Evolutionary conservation across 2,888 invertebrate genomes (phyloP).

Genomic region (Cecidostiba fungosa): DNA sequence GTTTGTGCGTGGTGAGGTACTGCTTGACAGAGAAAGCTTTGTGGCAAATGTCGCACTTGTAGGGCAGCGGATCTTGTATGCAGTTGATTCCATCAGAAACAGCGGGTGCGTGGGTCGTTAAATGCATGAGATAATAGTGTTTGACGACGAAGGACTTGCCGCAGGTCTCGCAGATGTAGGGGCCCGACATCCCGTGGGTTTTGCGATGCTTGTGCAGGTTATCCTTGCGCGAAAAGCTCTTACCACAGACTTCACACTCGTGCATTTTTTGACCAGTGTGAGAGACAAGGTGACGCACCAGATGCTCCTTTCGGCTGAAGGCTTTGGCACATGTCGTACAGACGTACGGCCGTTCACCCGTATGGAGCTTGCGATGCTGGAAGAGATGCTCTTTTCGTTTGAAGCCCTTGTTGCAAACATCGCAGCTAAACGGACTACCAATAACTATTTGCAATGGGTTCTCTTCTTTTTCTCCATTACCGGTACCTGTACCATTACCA

Average conservation of each 20-base stretch:
- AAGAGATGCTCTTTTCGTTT: constrained; percentile 87
- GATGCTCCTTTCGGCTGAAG: constrained; percentile 86
- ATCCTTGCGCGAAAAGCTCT: constrained; percentile 83
- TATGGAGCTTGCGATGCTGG: constrained; percentile 86
- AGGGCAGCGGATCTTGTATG: constrained; percentile 78
- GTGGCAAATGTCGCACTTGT: constrained; percentile 84
- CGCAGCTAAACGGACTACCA: constrained; percentile 80
- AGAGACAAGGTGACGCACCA: constrained; percentile 85
- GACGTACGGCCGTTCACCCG: constrained; percentile 85
- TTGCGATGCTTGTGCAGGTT: constrained; percentile 84
- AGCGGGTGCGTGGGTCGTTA: constrained; percentile 80
- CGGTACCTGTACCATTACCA: not conserved
- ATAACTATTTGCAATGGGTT: not conserved
- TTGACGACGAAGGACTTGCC: constrained; percentile 86
- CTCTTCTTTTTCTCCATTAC: constrained; percentile 42
- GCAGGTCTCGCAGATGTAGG: constrained; percentile 85
- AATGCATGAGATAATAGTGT: constrained; percentile 85
- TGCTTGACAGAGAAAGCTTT: constrained; percentile 84
- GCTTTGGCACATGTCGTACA: constrained; percentile 85
- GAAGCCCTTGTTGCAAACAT: constrained; percentile 84
- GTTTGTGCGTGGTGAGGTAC: constrained; percentile 84
- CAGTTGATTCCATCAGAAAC: constrained; percentile 70
- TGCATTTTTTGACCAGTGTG: constrained; percentile 87
- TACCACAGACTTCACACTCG: constrained; percentile 84
- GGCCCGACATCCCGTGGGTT: constrained; percentile 83